These are phyloP conservation scores for Elephantulus edwardii DNA, from an alignment of 2,113 vertebrate genomes.

Conservation along the genomic window DNA sequence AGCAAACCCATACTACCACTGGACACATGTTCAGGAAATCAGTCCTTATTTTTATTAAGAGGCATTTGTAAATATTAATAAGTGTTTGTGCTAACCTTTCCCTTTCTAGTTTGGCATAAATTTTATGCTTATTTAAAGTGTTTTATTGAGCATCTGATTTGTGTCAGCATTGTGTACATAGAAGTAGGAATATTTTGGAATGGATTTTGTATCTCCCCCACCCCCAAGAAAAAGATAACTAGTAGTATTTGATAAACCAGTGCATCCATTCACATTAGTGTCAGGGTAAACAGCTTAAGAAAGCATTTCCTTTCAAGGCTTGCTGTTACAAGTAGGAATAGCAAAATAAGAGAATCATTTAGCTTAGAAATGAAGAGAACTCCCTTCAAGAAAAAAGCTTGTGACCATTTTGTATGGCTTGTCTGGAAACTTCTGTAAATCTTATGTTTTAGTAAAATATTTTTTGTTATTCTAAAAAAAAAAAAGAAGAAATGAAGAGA, in stretches of 20 bases:
- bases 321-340: neutral
- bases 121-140: constrained; percentile 39
- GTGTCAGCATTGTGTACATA: neutral
- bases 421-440: too few species aligned
- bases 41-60: constrained; percentile 10
- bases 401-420: too few species aligned
- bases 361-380: constrained; percentile 60
- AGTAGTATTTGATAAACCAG: constrained; percentile 42
- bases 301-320: constrained; percentile 22
- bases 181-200: constrained; percentile 34
- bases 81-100: constrained; percentile 22
- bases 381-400: constrained; percentile 64
- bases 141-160: constrained; percentile 45
- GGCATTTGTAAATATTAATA: constrained; percentile 48
- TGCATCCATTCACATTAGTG: constrained; percentile 40
- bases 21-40: neutral
- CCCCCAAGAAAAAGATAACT: constrained; percentile 29
- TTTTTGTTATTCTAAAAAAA: too few species aligned
- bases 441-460: too few species aligned
- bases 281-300: constrained; percentile 40
- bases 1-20: accelerated
- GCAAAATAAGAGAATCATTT: constrained; percentile 33
- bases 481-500: too few species aligned
- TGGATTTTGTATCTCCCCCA: constrained; percentile 20
- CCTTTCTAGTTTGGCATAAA: constrained; percentile 10